Evolutionary conservation across 2,888 invertebrate genomes (phyloP).

Genomic region (Brachyptera putata): DNA sequence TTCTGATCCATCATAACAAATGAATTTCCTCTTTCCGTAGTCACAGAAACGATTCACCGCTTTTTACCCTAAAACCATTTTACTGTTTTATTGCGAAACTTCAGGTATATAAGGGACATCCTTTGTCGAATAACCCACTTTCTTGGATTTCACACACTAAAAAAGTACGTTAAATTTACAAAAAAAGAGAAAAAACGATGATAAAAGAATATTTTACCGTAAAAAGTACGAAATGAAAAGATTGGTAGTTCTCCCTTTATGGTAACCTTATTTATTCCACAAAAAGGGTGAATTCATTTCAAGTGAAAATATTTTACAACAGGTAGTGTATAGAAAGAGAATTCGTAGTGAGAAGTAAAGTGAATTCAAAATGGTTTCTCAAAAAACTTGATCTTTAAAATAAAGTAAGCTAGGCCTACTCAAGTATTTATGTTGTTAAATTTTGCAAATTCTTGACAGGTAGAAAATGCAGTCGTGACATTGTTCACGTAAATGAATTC

Average conservation of each 20-base stretch:
- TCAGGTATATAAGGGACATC: conserved; percentile 23
- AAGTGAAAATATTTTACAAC: background rate
- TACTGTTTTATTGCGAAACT: conserved; percentile 26
- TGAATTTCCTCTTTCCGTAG: conserved; percentile 21
- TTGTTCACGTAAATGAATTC: conserved; percentile 23
- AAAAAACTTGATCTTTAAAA: conserved; percentile 24
- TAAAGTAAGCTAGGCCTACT: conserved; percentile 18
- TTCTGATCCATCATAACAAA: background rate
- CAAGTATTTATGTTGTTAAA: conserved; percentile 23
- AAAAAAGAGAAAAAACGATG: conserved; percentile 22
- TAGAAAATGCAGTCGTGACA: conserved; percentile 27
- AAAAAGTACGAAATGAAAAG: conserved; percentile 23
- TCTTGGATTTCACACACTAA: conserved; percentile 23
- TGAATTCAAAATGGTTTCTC: conserved; percentile 21
- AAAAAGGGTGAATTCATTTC: conserved; percentile 20
- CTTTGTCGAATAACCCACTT: conserved; percentile 26
- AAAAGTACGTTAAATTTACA: conserved; percentile 29
- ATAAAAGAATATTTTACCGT: conserved; percentile 29
- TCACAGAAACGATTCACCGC: conserved; percentile 10
- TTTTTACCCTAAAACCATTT: conserved; percentile 23
- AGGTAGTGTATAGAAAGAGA: conserved; percentile 10
- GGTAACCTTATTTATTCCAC: conserved; percentile 6
- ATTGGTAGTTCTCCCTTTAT: conserved; percentile 13
- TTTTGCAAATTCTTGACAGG: conserved; percentile 29
- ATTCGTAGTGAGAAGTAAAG: background rate